Conservation (phyloP, 2,797 vertebrate species). For the Phalanger gymnotis region DNA sequence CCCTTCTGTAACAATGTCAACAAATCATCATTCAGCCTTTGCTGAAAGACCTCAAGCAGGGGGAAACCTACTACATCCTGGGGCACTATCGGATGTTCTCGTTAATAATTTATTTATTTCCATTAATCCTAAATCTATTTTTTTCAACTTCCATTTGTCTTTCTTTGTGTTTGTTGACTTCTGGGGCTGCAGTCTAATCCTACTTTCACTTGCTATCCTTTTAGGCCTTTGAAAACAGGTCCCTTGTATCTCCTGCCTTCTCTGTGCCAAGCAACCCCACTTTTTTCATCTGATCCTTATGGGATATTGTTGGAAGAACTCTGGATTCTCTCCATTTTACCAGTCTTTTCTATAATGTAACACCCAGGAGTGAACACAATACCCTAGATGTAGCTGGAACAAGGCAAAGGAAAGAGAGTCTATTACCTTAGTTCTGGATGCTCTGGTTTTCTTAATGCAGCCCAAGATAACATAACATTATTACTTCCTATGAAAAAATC, state of each 20-base stretch:
- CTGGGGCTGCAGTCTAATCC: neutral
- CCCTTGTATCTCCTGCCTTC: neutral
- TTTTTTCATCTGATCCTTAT: neutral
- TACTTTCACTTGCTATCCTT: neutral
- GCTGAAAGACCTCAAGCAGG: neutral
- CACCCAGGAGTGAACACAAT: neutral
- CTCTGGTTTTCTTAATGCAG: neutral
- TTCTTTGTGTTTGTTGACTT: neutral
- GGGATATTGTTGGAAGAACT: neutral
- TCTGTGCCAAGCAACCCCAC: neutral
- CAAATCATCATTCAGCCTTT: neutral
- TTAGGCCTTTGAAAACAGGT: neutral
- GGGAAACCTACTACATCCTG: neutral
- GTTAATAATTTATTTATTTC: neutral
- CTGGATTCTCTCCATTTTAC: neutral
- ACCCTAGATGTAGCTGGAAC: neutral
- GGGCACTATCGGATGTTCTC: neutral
- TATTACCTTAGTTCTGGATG: neutral
- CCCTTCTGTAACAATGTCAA: neutral
- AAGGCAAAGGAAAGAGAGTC: neutral
- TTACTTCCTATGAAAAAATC: neutral
- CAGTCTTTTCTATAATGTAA: neutral
- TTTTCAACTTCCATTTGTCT: neutral
- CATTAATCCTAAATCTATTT: neutral
- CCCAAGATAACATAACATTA: neutral